Conservation (phyloP, 2,113 vertebrate species). For the Lagopus leucura region DNA sequence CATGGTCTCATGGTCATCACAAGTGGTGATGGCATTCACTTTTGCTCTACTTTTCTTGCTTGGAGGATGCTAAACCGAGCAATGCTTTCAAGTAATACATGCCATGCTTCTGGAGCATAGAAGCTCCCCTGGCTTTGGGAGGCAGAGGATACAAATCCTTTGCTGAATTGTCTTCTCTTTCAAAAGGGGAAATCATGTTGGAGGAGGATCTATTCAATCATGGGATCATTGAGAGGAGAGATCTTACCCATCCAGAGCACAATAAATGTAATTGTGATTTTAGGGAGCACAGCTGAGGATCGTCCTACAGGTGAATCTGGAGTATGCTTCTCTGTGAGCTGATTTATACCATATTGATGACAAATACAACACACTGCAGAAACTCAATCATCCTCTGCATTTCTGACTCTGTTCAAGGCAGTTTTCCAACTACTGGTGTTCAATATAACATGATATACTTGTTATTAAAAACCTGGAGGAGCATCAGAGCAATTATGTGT, state of each 20-base stretch:
- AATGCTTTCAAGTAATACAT: fast-evolving
- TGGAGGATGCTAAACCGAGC: background rate
- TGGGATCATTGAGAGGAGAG: background rate
- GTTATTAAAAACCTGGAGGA: background rate
- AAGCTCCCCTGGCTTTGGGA: background rate
- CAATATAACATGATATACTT: background rate
- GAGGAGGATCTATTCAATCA: background rate
- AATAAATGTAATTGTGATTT: background rate
- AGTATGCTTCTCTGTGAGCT: background rate
- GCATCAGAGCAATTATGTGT: background rate
- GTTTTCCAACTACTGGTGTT: background rate
- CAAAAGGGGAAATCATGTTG: background rate
- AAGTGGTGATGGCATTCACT: background rate
- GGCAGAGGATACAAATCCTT: background rate
- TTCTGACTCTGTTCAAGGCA: background rate
- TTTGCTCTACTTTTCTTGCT: background rate
- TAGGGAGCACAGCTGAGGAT: background rate
- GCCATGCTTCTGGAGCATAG: too few relatives aligned
- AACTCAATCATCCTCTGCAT: background rate
- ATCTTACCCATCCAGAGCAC: background rate
- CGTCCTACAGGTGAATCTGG: background rate
- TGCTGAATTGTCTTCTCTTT: background rate
- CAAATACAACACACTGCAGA: background rate
- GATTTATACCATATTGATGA: background rate
- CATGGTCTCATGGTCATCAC: fast-evolving